phyloP scores from a whole-genome alignment of 2,888 invertebrate genomes.

The Erynnis tages region DNA sequence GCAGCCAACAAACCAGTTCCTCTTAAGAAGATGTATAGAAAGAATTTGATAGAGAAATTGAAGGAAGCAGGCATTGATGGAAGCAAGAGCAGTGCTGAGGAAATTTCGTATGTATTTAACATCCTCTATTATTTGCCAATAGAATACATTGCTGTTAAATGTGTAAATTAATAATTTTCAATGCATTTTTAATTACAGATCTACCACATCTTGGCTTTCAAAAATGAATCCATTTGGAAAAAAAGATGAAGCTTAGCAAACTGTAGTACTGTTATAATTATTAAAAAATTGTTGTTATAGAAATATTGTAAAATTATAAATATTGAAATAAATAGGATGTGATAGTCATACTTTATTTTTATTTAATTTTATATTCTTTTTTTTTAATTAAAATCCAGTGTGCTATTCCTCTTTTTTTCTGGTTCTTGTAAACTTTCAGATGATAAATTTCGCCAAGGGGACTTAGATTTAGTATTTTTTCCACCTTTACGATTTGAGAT shows the following conservation, averaged over 20 bases:
- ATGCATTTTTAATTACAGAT: slow-evolving; percentile 46
- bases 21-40: slow-evolving; percentile 86
- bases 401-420: slow-evolving; percentile 66
- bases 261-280: slow-evolving; percentile 35
- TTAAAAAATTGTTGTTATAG: slow-evolving; percentile 59
- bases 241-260: slow-evolving; percentile 81
- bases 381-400: too few species aligned
- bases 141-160: too few species aligned
- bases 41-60: slow-evolving; percentile 86
- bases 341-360: too few species aligned
- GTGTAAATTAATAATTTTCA: not conserved
- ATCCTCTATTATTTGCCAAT: too few species aligned
- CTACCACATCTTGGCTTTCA: slow-evolving; percentile 84
- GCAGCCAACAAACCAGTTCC: slow-evolving; percentile 82
- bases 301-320: slow-evolving; percentile 48
- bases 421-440: slow-evolving; percentile 61
- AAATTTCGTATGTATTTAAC: slow-evolving; percentile 67
- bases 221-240: slow-evolving; percentile 90
- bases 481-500: slow-evolving; percentile 64
- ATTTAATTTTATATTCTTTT: too few species aligned
- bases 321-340: slow-evolving; percentile 55
- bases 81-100: slow-evolving; percentile 56
- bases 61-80: slow-evolving; percentile 81
- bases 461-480: slow-evolving; percentile 69
- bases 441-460: slow-evolving; percentile 71